Base-by-base conservation (phyloP, 2,113 vertebrate species). In the Todiramphus chloris region DNA sequence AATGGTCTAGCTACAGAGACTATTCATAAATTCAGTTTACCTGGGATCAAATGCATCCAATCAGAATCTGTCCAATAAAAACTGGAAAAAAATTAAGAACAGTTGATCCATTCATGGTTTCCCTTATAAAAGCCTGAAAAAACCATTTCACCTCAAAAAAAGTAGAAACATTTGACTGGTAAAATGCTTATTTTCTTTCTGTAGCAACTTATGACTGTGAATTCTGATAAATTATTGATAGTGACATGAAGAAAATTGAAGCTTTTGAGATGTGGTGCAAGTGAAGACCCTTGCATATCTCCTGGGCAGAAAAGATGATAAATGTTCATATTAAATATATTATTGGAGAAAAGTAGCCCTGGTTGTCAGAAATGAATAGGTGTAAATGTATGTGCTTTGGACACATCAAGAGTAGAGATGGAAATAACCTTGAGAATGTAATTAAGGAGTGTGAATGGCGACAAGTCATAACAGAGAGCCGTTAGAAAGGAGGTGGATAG, bases 381-480 rank as follows among this genome's bases (percentile, higher is more conserved):
- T 95, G n/a, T 76, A 94, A 96, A 93, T 96, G 73, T 84, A 79
- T 66, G 64, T 95, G 63, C 58, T 82, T 87, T 76, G 74, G 94
- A 91, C 93, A 73, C 84, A 96, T 85, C 53, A 79, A 81, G n/a
- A 91, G 33, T 8, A 89, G 70, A 91, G 87, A 94, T 73, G 74
- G 89, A 96, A 97, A 90, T 93, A 96, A 93, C 95, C 91, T 90
- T 94, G 91, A 87, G 63, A 95, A 97, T 70, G 82, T 90, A 96
- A 94, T 96, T 94, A 96, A 13, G 78, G 67, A 91, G 62, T 41
- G 74, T 44, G 86, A 94, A 90, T 67, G 55, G 89, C 90, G 90
- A 83, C 89, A 92, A 93, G 91, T 89, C 87, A 39, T 80, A 91
- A 93, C 46, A 77, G 93, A 91, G 66, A 89, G 46, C 69, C 66